Percentiles rank a stretch among this genome's conserved stretches.
phyloP scores from a whole-genome alignment of 2,888 invertebrate genomes.

The Cryptosula pallasiana region DNA sequence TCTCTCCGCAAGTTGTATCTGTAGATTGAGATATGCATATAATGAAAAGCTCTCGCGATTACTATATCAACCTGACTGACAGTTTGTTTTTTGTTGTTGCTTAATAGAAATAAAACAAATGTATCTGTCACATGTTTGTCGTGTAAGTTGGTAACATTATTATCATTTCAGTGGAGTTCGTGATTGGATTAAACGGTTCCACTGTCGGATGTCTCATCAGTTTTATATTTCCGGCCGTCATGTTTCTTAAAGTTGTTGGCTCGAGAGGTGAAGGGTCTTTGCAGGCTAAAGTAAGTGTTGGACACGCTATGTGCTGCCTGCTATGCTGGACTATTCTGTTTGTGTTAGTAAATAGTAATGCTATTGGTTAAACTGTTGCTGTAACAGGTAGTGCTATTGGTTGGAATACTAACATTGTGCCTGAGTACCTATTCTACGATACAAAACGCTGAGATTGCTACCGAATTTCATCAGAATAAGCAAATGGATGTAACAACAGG shows the following conservation, averaged over 20 bases:
- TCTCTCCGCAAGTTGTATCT: too few species aligned
- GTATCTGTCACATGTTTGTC: too few species aligned
- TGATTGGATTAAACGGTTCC: constrained; percentile 87
- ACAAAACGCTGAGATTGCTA: neutral
- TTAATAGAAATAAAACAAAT: too few species aligned
- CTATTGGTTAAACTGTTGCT: too few species aligned
- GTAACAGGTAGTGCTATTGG: neutral
- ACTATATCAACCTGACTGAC: too few species aligned
- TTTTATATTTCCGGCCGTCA: constrained; percentile 83
- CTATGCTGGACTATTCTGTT: too few species aligned
- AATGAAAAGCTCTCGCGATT: too few species aligned
- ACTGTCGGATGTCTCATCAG: constrained; percentile 92
- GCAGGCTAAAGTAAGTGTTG: constrained; percentile 3
- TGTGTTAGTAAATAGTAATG: too few species aligned
- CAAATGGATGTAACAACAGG: neutral
- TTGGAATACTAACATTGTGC: neutral
- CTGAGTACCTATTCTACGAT: constrained; percentile 19
- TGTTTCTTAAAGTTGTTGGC: constrained; percentile 68
- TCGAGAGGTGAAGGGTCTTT: neutral
- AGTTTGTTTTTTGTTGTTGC: too few species aligned
- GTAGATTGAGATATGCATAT: too few species aligned
- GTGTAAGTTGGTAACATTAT: too few species aligned
- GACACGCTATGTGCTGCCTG: too few species aligned
- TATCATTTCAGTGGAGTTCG: constrained; percentile 66
- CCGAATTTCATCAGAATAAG: neutral